These are phyloP conservation scores for Apodemia duryi DNA, from an alignment of 2,888 invertebrate species.

Conservation along the genomic window DNA sequence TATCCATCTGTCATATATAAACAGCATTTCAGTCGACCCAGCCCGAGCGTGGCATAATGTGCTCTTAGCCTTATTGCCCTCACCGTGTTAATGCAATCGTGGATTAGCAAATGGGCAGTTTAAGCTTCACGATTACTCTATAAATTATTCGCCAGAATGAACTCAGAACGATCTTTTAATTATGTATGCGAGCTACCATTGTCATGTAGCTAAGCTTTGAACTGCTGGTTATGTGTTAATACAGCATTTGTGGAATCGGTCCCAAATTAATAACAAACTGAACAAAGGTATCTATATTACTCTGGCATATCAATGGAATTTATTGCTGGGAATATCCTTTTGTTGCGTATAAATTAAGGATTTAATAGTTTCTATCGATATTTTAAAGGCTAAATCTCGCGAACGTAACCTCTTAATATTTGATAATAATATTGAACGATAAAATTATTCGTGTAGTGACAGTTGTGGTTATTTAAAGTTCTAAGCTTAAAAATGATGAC, in stretches of 20 bases:
- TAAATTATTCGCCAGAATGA: constrained; percentile 43
- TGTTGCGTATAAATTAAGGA: constrained; percentile 18
- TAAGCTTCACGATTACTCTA: constrained; percentile 50
- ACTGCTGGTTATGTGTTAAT: constrained; percentile 25
- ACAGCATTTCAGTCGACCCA: constrained; percentile 14
- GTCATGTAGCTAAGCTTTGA: constrained; percentile 32
- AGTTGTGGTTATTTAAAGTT: neutral
- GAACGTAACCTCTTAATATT: constrained; percentile 5
- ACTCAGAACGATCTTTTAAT: constrained; percentile 41
- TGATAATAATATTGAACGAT: neutral
- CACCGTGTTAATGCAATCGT: constrained; percentile 37
- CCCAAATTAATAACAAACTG: constrained; percentile 22
- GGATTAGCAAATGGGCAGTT: constrained; percentile 52
- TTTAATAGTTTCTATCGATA: constrained; percentile 2
- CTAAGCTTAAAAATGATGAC: no score
- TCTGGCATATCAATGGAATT: constrained; percentile 28
- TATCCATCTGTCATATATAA: no score
- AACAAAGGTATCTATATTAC: constrained; percentile 23
- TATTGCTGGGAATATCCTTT: constrained; percentile 25
- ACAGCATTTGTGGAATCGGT: constrained; percentile 22
- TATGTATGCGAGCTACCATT: constrained; percentile 35
- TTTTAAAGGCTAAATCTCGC: constrained; percentile 5
- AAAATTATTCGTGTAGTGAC: neutral
- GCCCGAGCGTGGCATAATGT: constrained; percentile 35
- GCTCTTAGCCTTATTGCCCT: constrained; percentile 30